A percentile compares a stretch with the other conserved stretches of the same genome.
These are phyloP conservation scores for Hydrocynus forskahlii DNA, from an alignment of 2,797 vertebrate genomes.

Conservation along the genomic window DNA sequence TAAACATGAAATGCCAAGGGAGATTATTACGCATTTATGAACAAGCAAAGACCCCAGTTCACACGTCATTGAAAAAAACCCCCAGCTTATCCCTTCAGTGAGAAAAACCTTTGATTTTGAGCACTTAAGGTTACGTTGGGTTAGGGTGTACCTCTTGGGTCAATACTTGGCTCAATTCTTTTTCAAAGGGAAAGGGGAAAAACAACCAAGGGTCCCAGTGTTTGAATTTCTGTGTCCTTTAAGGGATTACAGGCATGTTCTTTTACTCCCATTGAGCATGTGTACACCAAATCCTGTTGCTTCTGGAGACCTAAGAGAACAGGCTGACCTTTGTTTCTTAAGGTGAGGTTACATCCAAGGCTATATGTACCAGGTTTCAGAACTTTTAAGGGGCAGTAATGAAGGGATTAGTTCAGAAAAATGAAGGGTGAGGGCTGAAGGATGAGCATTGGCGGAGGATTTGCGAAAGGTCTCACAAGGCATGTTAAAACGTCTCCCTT, in stretches of 20 bases:
- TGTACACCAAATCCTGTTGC: conserved; percentile 31
- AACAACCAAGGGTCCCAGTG: conserved; percentile 11
- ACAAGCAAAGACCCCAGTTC: conserved; percentile 11
- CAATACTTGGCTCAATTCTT: not conserved
- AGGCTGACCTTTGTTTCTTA: conserved; percentile 30
- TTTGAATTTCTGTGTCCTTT: conserved; percentile 28
- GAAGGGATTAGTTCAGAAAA: conserved; percentile 37
- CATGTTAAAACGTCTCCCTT: conserved; percentile 24
- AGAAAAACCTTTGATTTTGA: conserved; percentile 33
- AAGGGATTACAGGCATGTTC: conserved; percentile 30
- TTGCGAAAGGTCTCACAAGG: conserved; percentile 20
- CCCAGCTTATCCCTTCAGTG: conserved; percentile 33
- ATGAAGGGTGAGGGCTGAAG: conserved; percentile 7
- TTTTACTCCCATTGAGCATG: conserved; percentile 20
- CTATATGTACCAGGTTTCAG: conserved; percentile 9
- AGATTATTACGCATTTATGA: conserved; percentile 35
- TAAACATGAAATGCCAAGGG: conserved; percentile 17
- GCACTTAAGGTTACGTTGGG: conserved; percentile 18
- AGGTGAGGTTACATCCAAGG: conserved; percentile 28
- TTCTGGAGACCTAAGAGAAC: conserved; percentile 21
- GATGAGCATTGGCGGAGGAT: conserved; percentile 28
- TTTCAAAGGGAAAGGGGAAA: conserved; percentile 21
- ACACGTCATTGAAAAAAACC: conserved; percentile 29
- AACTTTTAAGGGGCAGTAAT: conserved; percentile 8
- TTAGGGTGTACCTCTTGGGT: conserved; percentile 22